phyloP scores from a whole-genome alignment of 2,888 invertebrate species.

The Hydrotaea cyrtoneurina region DNA sequence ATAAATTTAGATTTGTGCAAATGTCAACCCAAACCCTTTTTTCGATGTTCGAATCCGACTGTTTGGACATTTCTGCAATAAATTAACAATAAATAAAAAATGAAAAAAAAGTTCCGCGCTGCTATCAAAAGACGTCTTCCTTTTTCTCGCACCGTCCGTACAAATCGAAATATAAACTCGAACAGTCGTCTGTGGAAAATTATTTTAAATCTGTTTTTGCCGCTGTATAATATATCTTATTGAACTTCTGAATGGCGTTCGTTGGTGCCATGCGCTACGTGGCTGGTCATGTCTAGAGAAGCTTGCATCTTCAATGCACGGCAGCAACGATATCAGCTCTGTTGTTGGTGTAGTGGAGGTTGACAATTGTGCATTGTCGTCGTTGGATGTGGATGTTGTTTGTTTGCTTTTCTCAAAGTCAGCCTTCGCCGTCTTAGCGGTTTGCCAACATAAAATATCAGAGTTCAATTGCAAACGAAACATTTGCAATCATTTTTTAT shows the following conservation, averaged over 20 bases:
- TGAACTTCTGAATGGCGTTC: slow-evolving; percentile 59
- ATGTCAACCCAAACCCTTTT: slow-evolving; percentile 26
- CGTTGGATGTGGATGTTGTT: not conserved
- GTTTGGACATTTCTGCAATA: slow-evolving; percentile 23
- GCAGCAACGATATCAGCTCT: slow-evolving; percentile 29
- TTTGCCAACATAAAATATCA: slow-evolving; percentile 2
- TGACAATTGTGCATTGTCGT: slow-evolving; percentile 52
- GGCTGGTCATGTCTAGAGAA: not conserved
- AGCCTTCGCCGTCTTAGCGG: not conserved
- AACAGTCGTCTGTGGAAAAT: slow-evolving; percentile 35
- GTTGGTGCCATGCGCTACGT: slow-evolving; percentile 17
- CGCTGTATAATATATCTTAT: slow-evolving; percentile 63
- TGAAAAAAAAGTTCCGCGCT: not conserved
- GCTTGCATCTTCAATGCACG: slow-evolving; percentile 49
- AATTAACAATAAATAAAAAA: not conserved
- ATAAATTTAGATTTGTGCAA: slow-evolving; percentile 6
- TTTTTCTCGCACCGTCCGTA: not conserved
- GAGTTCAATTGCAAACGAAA: slow-evolving; percentile 24
- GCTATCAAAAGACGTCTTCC: not conserved
- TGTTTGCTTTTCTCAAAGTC: slow-evolving; percentile 27
- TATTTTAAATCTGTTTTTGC: slow-evolving; percentile 64
- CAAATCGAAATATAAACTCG: not conserved
- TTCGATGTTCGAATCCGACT: not conserved
- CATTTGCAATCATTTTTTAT: not conserved
- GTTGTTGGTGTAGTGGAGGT: slow-evolving; percentile 19